A percentile compares a stretch with the other conserved stretches of the same genome.
phyloP scores from a whole-genome alignment of 2,888 invertebrate species.

The Chrysina gloriosa region DNA sequence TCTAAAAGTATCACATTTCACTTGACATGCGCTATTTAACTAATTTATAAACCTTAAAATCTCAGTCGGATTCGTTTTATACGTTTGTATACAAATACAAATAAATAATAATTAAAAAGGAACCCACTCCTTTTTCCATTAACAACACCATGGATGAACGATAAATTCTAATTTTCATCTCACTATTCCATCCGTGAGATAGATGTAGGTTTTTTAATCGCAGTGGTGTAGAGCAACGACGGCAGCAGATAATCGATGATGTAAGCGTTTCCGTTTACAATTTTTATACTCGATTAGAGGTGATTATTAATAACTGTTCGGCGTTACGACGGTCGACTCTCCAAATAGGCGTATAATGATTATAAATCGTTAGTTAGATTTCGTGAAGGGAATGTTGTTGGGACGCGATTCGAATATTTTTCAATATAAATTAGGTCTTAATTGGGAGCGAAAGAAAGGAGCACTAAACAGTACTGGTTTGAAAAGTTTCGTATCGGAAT shows the following conservation, averaged over 20 bases:
- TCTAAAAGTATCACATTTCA: too few relatives aligned
- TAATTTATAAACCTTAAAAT: neutral
- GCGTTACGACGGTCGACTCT: neutral
- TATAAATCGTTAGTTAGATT: constrained; percentile 23
- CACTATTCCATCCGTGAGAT: neutral
- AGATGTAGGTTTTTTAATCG: constrained; percentile 17
- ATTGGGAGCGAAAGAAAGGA: neutral
- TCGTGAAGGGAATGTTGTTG: constrained; percentile 1
- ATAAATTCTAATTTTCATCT: constrained; percentile 31
- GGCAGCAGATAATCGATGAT: constrained; percentile 15
- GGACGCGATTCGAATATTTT: neutral
- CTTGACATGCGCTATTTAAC: too few relatives aligned
- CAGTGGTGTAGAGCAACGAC: neutral
- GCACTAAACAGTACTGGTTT: neutral
- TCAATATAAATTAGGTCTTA: constrained; percentile 18
- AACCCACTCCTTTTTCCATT: constrained; percentile 1
- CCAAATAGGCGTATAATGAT: constrained; percentile 28
- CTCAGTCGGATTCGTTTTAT: neutral
- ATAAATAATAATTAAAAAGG: constrained; percentile 28
- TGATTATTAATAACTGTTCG: constrained; percentile 30
- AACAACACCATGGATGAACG: neutral
- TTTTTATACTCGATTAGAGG: constrained; percentile 28
- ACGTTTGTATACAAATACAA: neutral
- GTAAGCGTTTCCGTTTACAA: constrained; percentile 35
- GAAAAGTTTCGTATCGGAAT: neutral